phyloP scores from a whole-genome alignment of 2,113 vertebrate species.

The rat (Rattus norvegicus) region DNA sequence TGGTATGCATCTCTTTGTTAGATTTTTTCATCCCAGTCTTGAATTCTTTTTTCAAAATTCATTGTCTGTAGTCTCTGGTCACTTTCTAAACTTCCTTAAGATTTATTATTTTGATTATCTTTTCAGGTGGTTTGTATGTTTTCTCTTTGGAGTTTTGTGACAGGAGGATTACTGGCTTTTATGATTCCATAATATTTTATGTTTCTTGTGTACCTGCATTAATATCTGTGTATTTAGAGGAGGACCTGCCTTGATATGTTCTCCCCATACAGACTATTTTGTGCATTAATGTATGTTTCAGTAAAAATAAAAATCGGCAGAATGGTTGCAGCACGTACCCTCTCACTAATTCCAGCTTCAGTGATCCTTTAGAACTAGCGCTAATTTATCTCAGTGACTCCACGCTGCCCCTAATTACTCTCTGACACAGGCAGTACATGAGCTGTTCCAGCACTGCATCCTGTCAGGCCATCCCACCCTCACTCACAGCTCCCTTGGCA shows the following conservation, averaged over 20 bases:
- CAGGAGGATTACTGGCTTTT: neutral
- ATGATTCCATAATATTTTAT: neutral
- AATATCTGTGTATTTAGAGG: neutral
- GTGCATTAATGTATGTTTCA: too few relatives aligned
- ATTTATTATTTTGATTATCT: neutral
- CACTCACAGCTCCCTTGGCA: too few relatives aligned
- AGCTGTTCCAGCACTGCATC: too few relatives aligned
- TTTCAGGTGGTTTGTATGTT: neutral
- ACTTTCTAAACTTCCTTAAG: neutral
- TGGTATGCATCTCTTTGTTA: neutral
- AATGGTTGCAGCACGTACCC: too few relatives aligned
- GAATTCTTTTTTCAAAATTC: neutral
- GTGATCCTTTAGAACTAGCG: too few relatives aligned
- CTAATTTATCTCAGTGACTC: too few relatives aligned
- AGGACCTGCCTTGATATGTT: neutral
- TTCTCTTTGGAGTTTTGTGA: neutral
- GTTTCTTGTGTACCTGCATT: neutral
- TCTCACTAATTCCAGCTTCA: too few relatives aligned
- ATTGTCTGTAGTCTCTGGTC: neutral
- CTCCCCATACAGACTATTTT: neutral
- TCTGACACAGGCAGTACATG: too few relatives aligned
- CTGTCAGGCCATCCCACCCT: too few relatives aligned
- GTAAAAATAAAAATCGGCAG: too few relatives aligned
- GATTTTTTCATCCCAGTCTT: neutral
- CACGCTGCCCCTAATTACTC: too few relatives aligned